These are phyloP conservation scores for Mustela lutreola DNA, from an alignment of 2,113 vertebrate species.

Conservation along the genomic window DNA sequence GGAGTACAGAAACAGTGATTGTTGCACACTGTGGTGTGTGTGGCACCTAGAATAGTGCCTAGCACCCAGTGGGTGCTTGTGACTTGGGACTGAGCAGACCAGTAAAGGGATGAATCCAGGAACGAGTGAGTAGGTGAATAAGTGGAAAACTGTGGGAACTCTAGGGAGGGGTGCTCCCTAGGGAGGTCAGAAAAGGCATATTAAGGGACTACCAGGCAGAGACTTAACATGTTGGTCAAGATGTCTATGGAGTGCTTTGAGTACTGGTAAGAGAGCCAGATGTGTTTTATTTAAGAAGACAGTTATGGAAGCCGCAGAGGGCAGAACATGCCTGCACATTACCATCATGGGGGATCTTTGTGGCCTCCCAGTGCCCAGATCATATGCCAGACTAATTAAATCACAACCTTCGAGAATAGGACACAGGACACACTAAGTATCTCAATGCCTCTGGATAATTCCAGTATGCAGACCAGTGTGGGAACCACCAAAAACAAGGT, in stretches of 20 bases:
- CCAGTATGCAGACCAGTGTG: neutral
- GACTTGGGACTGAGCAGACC: neutral
- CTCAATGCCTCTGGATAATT: neutral
- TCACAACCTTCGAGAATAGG: neutral
- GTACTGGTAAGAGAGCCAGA: neutral
- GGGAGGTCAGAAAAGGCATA: neutral
- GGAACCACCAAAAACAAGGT: neutral
- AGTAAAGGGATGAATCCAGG: neutral
- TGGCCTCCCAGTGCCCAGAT: neutral
- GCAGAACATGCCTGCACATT: neutral
- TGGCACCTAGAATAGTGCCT: neutral
- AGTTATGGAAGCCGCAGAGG: neutral
- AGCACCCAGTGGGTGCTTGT: neutral
- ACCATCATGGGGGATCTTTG: neutral
- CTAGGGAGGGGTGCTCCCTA: neutral
- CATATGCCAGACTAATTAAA: neutral
- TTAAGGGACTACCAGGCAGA: neutral
- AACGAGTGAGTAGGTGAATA: neutral
- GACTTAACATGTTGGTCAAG: neutral
- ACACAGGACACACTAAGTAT: neutral
- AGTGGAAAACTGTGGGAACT: neutral
- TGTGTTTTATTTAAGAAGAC: slow-evolving; percentile 7
- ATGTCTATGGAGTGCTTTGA: neutral
- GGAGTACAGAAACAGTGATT: neutral
- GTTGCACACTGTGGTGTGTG: neutral